Conservation (phyloP, 1,140 invertebrate species). For the Paracyclopina nana region DNA sequence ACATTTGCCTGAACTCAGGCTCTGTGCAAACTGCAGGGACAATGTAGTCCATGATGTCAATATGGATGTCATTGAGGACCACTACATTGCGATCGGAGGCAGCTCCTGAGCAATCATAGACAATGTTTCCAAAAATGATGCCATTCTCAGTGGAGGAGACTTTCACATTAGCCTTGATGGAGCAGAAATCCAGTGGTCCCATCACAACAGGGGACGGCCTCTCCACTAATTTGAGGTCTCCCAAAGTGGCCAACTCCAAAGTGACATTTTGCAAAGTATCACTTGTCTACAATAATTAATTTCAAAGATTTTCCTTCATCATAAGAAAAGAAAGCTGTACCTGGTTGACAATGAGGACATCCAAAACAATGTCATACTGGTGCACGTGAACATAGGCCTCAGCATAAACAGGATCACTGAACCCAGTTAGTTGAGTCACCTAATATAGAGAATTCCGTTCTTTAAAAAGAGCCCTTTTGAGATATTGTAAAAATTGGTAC, state of each 20-base stretch:
- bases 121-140: slow-evolving; percentile 98
- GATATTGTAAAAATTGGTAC: too few species aligned
- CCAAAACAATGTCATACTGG: slow-evolving; percentile 94
- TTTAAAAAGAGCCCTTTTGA: too few species aligned
- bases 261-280: slow-evolving; percentile 97
- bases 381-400: slow-evolving; percentile 98
- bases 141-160: slow-evolving; percentile 94
- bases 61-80: slow-evolving; percentile 95
- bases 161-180: slow-evolving; percentile 93
- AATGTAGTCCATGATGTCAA: slow-evolving; percentile 99
- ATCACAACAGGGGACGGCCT: slow-evolving; percentile 85
- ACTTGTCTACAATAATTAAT: too few species aligned
- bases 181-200: slow-evolving; percentile 88
- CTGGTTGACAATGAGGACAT: slow-evolving; percentile 95
- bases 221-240: slow-evolving; percentile 93
- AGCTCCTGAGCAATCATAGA: slow-evolving; percentile 84
- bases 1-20: slow-evolving; percentile 92
- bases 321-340: too few species aligned
- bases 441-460: slow-evolving; percentile 22
- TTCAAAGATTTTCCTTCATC: too few species aligned
- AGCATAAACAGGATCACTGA: slow-evolving; percentile 96
- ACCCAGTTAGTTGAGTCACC: slow-evolving; percentile 97
- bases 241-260: slow-evolving; percentile 86
- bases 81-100: slow-evolving; percentile 87
- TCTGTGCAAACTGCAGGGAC: slow-evolving; percentile 88